These are phyloP conservation scores for Trichoplusia ni DNA, from an alignment of 1,140 invertebrate species.

Conservation along the genomic window DNA sequence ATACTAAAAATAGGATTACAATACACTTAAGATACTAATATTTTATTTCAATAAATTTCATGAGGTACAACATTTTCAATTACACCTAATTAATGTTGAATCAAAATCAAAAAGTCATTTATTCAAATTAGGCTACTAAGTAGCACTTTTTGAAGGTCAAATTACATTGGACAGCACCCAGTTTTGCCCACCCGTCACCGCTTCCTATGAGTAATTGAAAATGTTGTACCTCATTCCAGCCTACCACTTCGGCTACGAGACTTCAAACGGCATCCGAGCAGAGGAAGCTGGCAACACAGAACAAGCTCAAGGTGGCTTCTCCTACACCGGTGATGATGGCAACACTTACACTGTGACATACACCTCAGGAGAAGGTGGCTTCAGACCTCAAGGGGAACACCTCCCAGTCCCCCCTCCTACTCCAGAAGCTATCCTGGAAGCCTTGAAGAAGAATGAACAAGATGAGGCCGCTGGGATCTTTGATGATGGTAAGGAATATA, in stretches of 20 bases:
- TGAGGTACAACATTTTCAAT: no score
- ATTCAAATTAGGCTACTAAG: no score
- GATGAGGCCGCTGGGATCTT: constrained; percentile 75
- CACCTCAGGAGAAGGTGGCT: constrained; percentile 90
- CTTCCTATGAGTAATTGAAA: no score
- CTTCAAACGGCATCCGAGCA: constrained; percentile 64
- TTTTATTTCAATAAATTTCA: no score
- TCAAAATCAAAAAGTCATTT: no score
- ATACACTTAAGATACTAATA: no score
- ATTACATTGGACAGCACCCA: no score
- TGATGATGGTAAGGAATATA: constrained; percentile 73
- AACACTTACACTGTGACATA: constrained; percentile 86
- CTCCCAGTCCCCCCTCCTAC: constrained; percentile 89
- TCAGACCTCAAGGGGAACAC: constrained; percentile 87
- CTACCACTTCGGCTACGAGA: constrained; percentile 67
- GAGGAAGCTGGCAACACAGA: constrained; percentile 55
- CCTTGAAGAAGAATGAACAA: constrained; percentile 62
- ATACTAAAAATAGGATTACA: no score
- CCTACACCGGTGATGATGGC: constrained; percentile 85
- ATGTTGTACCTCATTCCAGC: constrained; percentile 42
- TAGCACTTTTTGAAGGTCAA: no score
- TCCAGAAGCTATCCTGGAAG: constrained; percentile 79
- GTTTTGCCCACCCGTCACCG: no score
- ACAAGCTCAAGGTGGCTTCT: constrained; percentile 56
- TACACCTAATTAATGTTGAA: no score